phyloP scores from a whole-genome alignment of 2,113 vertebrate genomes.

The Brienomyrus longianalis region DNA sequence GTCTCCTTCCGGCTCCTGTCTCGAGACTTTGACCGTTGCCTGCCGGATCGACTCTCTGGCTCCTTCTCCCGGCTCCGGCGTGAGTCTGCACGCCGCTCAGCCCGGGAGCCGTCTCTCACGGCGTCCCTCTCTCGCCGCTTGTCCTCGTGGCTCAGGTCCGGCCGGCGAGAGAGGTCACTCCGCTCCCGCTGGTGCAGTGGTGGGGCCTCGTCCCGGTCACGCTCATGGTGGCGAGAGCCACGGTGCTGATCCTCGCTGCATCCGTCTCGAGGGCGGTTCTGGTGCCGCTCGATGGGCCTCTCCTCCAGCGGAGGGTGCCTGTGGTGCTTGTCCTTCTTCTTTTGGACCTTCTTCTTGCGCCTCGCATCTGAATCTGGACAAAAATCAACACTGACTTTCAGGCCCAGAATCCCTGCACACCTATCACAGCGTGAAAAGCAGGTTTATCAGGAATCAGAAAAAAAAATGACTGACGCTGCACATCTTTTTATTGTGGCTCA shows the following conservation, averaged over 20 bases:
- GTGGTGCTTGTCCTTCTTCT: conserved; percentile 47
- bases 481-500: not conserved
- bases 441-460: not conserved
- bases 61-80: conserved; percentile 48
- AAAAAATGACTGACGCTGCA: not conserved
- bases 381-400: not conserved
- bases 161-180: conserved; percentile 40
- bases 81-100: conserved; percentile 56
- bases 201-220: not conserved
- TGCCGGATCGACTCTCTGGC: conserved; percentile 42
- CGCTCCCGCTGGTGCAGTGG: conserved; percentile 19
- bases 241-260: conserved; percentile 22
- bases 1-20: conserved; percentile 50
- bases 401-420: not conserved
- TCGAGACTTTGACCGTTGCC: conserved; percentile 60
- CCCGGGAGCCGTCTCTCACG: conserved; percentile 50
- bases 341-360: conserved; percentile 50
- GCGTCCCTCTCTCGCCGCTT: conserved; percentile 49
- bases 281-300: conserved; percentile 46
- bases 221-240: not conserved
- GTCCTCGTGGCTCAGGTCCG: conserved; percentile 44
- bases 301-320: conserved; percentile 52
- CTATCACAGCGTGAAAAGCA: not conserved
- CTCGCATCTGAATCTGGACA: conserved; percentile 46
- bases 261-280: conserved; percentile 42